Conservation (phyloP, 2,113 vertebrate species). For the Lepus americanus region DNA sequence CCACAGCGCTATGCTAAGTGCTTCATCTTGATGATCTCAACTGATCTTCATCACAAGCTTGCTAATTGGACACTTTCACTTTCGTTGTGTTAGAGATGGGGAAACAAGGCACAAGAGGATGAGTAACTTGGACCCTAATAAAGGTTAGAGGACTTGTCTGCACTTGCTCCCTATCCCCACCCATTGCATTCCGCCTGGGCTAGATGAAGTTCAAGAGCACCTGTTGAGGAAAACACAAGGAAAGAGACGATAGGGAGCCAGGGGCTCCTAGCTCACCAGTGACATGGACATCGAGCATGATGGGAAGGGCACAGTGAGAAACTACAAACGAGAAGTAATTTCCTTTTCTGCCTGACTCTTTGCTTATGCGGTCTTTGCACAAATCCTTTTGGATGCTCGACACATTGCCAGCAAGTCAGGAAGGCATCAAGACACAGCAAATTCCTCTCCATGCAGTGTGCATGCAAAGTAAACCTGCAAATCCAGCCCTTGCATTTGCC, state of each 20-base stretch:
- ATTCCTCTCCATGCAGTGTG: background rate
- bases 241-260: background rate
- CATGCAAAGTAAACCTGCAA: background rate
- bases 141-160: rapidly evolving
- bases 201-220: background rate
- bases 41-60: background rate
- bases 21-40: background rate
- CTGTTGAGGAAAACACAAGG: background rate
- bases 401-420: background rate
- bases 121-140: background rate
- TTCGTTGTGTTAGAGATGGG: background rate
- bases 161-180: background rate
- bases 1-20: background rate
- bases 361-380: background rate
- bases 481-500: constrained; percentile 32
- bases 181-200: background rate
- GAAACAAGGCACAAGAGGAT: background rate
- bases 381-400: background rate
- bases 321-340: background rate
- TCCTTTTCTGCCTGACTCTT: background rate
- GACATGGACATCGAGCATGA: background rate
- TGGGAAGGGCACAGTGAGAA: background rate
- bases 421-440: background rate
- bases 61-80: background rate
- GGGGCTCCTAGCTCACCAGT: background rate